Percentiles rank a stretch among this genome's conserved stretches.
phyloP scores from a whole-genome alignment of 2,888 invertebrate species.

The Deroplatys truncata region DNA sequence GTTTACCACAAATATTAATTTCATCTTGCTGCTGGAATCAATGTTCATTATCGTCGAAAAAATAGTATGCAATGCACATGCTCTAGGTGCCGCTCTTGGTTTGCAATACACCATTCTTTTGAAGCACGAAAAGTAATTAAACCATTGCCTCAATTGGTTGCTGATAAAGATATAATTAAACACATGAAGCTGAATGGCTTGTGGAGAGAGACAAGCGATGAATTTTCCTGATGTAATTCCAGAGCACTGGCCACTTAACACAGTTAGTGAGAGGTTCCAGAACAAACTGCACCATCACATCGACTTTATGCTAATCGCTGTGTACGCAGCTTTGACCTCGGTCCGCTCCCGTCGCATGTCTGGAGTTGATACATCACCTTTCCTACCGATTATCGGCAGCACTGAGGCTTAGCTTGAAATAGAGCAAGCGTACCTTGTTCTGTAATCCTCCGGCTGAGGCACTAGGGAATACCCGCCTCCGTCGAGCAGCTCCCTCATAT shows the following conservation, averaged over 20 bases:
- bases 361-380: neutral
- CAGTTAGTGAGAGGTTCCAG: neutral
- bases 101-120: no score
- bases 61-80: no score
- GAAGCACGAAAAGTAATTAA: no score
- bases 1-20: no score
- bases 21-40: no score
- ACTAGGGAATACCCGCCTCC: no score
- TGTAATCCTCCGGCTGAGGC: neutral
- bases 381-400: neutral
- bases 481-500: no score
- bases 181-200: neutral
- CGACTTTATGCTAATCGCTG: neutral
- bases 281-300: neutral
- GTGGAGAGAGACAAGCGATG: neutral
- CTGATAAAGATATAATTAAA: no score
- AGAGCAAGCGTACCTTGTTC: no score
- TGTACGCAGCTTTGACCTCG: neutral
- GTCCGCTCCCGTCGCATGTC: neutral
- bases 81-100: no score
- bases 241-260: neutral
- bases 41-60: no score
- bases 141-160: no score
- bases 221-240: neutral
- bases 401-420: neutral